Conservation (phyloP, 2,888 invertebrate genomes). For the Andrena chrysosceles region DNA sequence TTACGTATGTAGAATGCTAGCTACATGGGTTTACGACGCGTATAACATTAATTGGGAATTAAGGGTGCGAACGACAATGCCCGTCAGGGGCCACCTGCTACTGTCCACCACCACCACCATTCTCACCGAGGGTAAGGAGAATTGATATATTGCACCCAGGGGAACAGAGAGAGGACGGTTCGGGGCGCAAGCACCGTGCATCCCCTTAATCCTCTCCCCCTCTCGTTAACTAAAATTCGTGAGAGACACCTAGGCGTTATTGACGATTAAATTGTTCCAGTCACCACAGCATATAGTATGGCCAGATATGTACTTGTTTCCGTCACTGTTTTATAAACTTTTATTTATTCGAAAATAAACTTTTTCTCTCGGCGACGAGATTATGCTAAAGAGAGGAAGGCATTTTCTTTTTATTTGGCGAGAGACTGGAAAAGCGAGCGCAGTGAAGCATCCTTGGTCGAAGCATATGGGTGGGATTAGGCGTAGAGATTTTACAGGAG, state of each 20-base stretch:
- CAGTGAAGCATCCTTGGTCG: background rate
- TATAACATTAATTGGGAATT: slow-evolving; percentile 84
- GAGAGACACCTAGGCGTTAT: slow-evolving; percentile 53
- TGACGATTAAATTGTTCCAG: slow-evolving; percentile 62
- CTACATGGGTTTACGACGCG: slow-evolving; percentile 60
- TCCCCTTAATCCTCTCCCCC: slow-evolving; percentile 48
- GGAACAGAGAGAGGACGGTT: slow-evolving; percentile 67
- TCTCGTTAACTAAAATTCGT: slow-evolving; percentile 67
- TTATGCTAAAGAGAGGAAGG: no score
- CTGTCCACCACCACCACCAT: slow-evolving; percentile 63
- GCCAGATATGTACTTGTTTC: background rate
- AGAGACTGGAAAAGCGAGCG: background rate
- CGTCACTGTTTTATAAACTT: no score
- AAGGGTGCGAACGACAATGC: slow-evolving; percentile 81
- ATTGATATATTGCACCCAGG: slow-evolving; percentile 84
- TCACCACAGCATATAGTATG: background rate
- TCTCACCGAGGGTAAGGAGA: slow-evolving; percentile 71
- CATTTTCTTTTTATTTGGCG: background rate
- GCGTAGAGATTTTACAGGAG: slow-evolving; percentile 75
- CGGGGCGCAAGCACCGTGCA: slow-evolving; percentile 50
- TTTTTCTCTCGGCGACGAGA: no score
- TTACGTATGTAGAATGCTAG: no score
- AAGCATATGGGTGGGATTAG: slow-evolving; percentile 76
- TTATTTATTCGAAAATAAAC: no score
- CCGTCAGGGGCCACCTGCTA: slow-evolving; percentile 83